Evolutionary conservation across 2,113 vertebrate genomes (phyloP).

Genomic region (Scomber colias): DNA sequence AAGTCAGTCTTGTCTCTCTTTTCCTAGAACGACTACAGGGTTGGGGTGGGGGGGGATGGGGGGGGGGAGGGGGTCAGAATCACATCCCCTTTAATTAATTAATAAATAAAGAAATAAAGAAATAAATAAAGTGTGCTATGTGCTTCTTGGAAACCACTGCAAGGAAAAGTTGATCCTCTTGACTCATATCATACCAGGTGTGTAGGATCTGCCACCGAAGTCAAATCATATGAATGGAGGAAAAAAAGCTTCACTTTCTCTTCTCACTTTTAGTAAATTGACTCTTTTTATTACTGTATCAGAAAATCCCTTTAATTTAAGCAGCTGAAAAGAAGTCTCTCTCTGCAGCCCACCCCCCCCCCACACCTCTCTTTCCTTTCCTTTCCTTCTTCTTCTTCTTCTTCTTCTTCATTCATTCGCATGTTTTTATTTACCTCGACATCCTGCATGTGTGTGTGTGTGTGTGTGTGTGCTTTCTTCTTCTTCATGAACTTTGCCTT

Average conservation of each 20-base stretch:
- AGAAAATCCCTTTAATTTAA: slow-evolving; percentile 28
- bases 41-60: no score
- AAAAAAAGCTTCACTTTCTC: slow-evolving; percentile 44
- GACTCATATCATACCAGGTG: slow-evolving; percentile 60
- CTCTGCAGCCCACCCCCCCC: background rate
- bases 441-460: background rate
- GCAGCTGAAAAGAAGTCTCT: background rate
- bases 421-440: background rate
- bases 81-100: background rate
- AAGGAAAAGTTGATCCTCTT: slow-evolving; percentile 32
- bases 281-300: background rate
- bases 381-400: no score
- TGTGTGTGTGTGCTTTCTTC: background rate
- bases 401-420: background rate
- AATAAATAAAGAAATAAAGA: no score
- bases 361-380: no score
- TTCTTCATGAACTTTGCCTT: slow-evolving; percentile 27
- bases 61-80: background rate
- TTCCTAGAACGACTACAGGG: slow-evolving; percentile 32
- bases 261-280: slow-evolving; percentile 46
- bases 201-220: background rate
- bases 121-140: slow-evolving; percentile 21
- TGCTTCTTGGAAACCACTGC: slow-evolving; percentile 36
- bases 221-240: slow-evolving; percentile 6
- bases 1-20: slow-evolving; percentile 26